phyloP scores from a whole-genome alignment of 2,888 invertebrate species.

The Serrognathus titanus region DNA sequence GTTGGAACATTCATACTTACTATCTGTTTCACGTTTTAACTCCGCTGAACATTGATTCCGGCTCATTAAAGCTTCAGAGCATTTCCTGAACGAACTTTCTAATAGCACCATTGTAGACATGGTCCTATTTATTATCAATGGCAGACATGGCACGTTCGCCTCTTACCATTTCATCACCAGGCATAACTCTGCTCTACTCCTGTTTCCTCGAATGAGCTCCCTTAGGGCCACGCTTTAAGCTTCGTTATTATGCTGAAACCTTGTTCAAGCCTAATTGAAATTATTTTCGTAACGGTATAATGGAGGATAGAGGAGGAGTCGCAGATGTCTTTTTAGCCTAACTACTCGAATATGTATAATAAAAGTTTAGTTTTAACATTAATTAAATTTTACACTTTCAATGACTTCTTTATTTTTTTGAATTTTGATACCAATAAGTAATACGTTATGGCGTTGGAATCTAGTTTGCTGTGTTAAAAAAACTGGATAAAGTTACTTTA shows the following conservation, averaged over 20 bases:
- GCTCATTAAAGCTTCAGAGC: slow-evolving; percentile 12
- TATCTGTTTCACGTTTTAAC: slow-evolving; percentile 5
- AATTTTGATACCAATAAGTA: no score
- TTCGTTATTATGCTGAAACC: slow-evolving; percentile 27
- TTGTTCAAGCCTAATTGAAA: slow-evolving; percentile 31
- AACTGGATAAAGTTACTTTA: no score
- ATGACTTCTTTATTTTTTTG: no score
- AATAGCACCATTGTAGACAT: slow-evolving; percentile 5
- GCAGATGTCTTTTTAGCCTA: no score
- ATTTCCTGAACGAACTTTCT: slow-evolving; percentile 9
- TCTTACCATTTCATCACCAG: slow-evolving; percentile 3
- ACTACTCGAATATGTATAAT: no score
- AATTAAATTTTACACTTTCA: no score
- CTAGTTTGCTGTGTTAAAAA: no score
- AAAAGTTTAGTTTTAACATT: no score
- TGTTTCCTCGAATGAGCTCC: slow-evolving; percentile 18
- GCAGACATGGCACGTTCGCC: slow-evolving; percentile 8
- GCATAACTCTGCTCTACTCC: slow-evolving; percentile 7
- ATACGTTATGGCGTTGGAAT: no score
- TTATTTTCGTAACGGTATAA: slow-evolving; percentile 17
- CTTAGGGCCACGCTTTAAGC: slow-evolving; percentile 23
- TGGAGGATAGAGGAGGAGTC: no score
- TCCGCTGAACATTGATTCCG: slow-evolving; percentile 14
- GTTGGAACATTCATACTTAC: no score
- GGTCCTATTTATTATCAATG: neutral